phyloP scores from a whole-genome alignment of 1,140 invertebrate genomes.

The Potamilus streckersoni region DNA sequence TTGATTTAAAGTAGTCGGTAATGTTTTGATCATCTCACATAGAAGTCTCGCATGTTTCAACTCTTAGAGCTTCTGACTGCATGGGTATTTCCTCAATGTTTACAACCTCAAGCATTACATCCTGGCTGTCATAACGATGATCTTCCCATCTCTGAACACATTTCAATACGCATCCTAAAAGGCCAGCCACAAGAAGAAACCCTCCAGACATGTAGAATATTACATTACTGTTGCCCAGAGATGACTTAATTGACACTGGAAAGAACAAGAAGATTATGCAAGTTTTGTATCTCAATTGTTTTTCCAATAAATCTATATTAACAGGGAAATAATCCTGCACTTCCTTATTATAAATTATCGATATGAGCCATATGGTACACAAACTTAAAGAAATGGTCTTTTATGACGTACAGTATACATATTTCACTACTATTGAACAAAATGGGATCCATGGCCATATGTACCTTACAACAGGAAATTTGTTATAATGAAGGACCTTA shows the following conservation, averaged over 20 bases:
- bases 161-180: constrained; percentile 85
- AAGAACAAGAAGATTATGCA: constrained; percentile 1
- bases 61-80: constrained; percentile 8
- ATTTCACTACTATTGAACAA: background rate
- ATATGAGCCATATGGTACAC: background rate
- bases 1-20: too few relatives aligned
- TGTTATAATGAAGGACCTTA: too few relatives aligned
- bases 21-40: constrained; percentile 1
- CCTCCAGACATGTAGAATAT: constrained; percentile 91
- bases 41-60: constrained; percentile 23
- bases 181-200: constrained; percentile 85
- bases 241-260: constrained; percentile 63
- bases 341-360: background rate
- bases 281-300: background rate
- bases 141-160: constrained; percentile 33
- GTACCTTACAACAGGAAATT: too few relatives aligned
- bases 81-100: constrained; percentile 21
- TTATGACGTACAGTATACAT: background rate
- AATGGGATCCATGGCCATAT: too few relatives aligned
- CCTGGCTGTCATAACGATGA: background rate
- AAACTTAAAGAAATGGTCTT: too few relatives aligned
- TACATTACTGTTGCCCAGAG: constrained; percentile 83
- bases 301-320: background rate
- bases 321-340: background rate
- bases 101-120: constrained; percentile 18